phyloP scores from a whole-genome alignment of 2,113 vertebrate genomes.

The Pogona vitticeps region DNA sequence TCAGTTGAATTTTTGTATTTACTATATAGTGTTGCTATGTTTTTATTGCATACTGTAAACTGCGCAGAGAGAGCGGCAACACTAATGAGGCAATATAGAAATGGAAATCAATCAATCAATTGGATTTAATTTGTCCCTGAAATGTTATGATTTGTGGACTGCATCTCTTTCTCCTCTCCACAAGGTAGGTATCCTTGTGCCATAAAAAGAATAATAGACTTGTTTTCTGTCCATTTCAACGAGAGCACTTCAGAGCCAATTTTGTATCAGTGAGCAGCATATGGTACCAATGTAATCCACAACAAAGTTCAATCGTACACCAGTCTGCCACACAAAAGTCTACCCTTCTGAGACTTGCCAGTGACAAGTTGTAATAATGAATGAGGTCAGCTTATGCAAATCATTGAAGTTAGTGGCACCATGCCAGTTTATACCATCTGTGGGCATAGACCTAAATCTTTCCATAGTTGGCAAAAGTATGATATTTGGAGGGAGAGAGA shows the following conservation, averaged over 20 bases:
- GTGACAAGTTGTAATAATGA: slow-evolving; percentile 16
- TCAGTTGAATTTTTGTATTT: too few relatives aligned
- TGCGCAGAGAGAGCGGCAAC: too few relatives aligned
- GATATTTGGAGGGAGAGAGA: slow-evolving; percentile 13
- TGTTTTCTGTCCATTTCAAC: slow-evolving; percentile 6
- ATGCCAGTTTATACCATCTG: slow-evolving; percentile 8
- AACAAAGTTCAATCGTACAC: slow-evolving; percentile 34
- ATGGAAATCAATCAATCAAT: too few relatives aligned
- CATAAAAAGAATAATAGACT: not conserved
- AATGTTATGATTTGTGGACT: not conserved
- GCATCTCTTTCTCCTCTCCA: not conserved
- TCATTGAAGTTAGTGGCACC: slow-evolving; percentile 5
- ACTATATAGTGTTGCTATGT: too few relatives aligned
- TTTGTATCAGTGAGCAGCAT: slow-evolving; percentile 28
- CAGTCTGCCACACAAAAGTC: slow-evolving; percentile 25
- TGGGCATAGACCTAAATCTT: not conserved
- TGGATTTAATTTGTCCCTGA: not conserved
- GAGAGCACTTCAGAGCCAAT: not conserved
- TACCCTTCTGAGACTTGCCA: slow-evolving; percentile 23
- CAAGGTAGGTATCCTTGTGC: not conserved
- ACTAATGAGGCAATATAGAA: too few relatives aligned
- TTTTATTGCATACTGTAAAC: too few relatives aligned
- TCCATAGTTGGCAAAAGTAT: not conserved
- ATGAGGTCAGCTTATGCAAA: slow-evolving; percentile 5
- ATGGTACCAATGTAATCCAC: slow-evolving; percentile 33